Evolutionary conservation across 2,888 invertebrate genomes (phyloP), one percentile per base, ranked within the genome.

Genomic region (Tenodera sinensis): DNA sequence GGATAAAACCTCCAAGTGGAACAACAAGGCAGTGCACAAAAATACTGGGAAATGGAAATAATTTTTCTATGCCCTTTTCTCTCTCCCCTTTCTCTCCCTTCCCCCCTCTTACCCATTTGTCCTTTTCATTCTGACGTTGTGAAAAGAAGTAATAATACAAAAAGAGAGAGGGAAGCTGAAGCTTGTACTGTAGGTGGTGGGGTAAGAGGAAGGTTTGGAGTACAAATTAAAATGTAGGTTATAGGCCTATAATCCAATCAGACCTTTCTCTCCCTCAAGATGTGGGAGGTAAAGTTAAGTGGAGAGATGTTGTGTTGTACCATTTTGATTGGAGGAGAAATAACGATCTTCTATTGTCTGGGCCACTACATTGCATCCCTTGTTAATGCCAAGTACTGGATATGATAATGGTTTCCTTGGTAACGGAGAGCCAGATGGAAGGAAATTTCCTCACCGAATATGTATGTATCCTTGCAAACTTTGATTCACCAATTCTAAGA

Each of bases 181-280:
- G 54, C 54, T 71, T 15, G 54, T 71, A 71, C 54, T 71, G 54
- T 71, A 71, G 54, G 54, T 71, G 54, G 54, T 71, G 25, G 54
- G 54, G 25, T 71, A 25, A 25, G 54, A 71, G 54, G 25, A 71
- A 71, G 25, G 54, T 25, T 71, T 86, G 86, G 81, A 86, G 86
- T 86, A 86, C 25, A 85, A 85, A 86, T 86, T 86, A 87, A 82
- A 87, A 87, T 82, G 47, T 87, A 87, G 82, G 82, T 82, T 87
- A 83, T 82, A 87, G 87, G 87, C 87, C 28, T 83, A 27, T 87
- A 87, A 87, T 87, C 87, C 87, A 87, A 87, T 87, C 87, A 87
- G 81, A 87, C 54, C 54, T 25, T 71, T 71, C 54, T 71, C 54
- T 71, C 54, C 54, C 54, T 71, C 54, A 71, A 71, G 54, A 71